Percentiles rank a stretch among this genome's conserved stretches.
phyloP scores from a whole-genome alignment of 2,797 vertebrate species.

The Arnoldichthys spilopterus region DNA sequence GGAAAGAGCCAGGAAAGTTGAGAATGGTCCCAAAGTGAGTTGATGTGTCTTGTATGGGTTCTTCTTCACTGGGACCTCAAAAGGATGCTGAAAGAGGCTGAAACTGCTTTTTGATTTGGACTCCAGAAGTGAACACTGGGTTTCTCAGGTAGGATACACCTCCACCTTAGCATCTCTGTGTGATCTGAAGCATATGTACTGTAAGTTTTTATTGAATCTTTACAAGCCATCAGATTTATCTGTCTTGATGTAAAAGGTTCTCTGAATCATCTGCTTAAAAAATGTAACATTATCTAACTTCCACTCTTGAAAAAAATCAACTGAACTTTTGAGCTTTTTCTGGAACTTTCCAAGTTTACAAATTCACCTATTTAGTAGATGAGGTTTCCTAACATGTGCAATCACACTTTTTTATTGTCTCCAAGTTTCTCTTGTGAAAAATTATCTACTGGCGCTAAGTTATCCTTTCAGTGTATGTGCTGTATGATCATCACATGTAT shows the following conservation, averaged over 20 bases:
- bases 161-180: background rate
- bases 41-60: slow-evolving; percentile 8
- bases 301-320: no score
- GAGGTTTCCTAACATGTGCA: background rate
- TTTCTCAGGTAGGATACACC: slow-evolving; percentile 44
- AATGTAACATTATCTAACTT: no score
- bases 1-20: slow-evolving; percentile 29
- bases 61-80: background rate
- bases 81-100: slow-evolving; percentile 9
- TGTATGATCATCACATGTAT: background rate
- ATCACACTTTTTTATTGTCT: background rate
- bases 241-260: no score
- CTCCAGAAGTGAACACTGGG: slow-evolving; percentile 1
- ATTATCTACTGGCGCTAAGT: background rate
- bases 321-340: background rate
- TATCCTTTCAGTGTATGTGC: background rate
- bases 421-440: background rate
- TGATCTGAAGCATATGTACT: background rate
- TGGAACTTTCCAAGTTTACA: background rate
- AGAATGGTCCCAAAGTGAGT: slow-evolving; percentile 1
- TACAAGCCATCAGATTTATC: background rate
- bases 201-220: background rate
- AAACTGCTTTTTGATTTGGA: slow-evolving; percentile 14
- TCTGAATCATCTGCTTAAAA: no score
- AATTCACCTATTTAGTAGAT: background rate